These are phyloP conservation scores for Myrmecobius fasciatus DNA, from an alignment of 2,113 vertebrate genomes.

Conservation along the genomic window DNA sequence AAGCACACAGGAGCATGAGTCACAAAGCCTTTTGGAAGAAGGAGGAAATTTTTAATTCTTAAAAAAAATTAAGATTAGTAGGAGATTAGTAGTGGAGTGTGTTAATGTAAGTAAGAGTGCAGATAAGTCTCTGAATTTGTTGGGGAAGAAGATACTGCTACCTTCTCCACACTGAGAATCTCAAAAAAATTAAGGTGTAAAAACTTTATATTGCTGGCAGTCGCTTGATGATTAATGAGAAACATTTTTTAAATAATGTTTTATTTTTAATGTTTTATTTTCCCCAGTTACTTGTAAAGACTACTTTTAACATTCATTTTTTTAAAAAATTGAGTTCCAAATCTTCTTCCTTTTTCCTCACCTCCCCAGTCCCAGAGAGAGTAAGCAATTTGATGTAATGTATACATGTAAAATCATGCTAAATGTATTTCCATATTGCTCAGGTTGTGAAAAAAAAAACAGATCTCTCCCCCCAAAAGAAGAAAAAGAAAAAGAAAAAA, in stretches of 20 bases:
- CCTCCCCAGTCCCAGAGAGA: not conserved
- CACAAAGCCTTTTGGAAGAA: no score
- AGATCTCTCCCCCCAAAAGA: not conserved
- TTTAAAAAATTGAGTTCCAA: not conserved
- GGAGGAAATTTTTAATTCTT: no score
- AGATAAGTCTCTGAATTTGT: not conserved
- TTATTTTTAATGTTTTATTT: no score
- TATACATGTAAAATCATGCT: not conserved
- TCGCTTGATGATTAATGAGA: not conserved
- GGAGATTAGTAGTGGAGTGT: no score
- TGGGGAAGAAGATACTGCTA: not conserved
- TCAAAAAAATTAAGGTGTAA: not conserved
- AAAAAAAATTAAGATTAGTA: no score
- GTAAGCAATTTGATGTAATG: not conserved
- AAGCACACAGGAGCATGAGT: not conserved
- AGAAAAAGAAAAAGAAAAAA: no score
- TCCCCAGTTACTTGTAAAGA: not conserved
- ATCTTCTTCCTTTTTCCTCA: not conserved
- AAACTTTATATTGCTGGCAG: not conserved
- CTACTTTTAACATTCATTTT: not conserved
- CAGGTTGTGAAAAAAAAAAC: not conserved
- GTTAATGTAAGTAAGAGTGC: not conserved
- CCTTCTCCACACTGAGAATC: not conserved
- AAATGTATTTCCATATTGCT: not conserved
- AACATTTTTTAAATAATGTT: no score